phyloP scores from a whole-genome alignment of 1,140 invertebrate species.

The Coboldia fuscipes region DNA sequence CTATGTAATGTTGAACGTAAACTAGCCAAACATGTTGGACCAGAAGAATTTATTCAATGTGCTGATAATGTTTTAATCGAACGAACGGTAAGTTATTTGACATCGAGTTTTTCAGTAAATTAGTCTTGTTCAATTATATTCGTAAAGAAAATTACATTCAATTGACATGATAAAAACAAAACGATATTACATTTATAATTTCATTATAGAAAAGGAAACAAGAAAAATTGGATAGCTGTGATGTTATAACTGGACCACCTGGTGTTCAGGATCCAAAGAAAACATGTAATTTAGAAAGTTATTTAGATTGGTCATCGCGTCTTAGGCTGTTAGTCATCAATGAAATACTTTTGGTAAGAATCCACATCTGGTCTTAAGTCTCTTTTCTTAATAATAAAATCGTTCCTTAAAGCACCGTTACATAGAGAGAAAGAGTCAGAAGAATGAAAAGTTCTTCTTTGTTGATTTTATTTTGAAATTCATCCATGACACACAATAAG shows the following conservation, averaged over 20 bases:
- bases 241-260: constrained; percentile 12
- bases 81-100: too few species aligned
- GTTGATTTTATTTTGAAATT: too few species aligned
- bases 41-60: constrained; percentile 19
- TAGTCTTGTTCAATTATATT: constrained; percentile 7
- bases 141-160: constrained; percentile 4
- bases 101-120: constrained; percentile 6
- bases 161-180: too few species aligned
- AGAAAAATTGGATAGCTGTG: too few species aligned
- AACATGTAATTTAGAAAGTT: constrained; percentile 20
- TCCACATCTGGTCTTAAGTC: too few species aligned
- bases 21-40: constrained; percentile 18
- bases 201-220: constrained; percentile 13
- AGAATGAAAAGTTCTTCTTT: too few species aligned
- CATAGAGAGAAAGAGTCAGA: too few species aligned
- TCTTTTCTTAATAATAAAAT: too few species aligned
- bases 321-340: constrained; percentile 19
- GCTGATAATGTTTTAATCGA: constrained; percentile 15
- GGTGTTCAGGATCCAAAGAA: constrained; percentile 18
- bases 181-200: too few species aligned
- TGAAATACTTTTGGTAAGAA: constrained; percentile 20
- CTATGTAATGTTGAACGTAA: constrained; percentile 18
- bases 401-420: too few species aligned
- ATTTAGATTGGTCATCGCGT: constrained; percentile 20
- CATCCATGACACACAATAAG: too few species aligned